Base-by-base conservation (phyloP, 2,888 invertebrate genomes). In the Clostera curtula region DNA sequence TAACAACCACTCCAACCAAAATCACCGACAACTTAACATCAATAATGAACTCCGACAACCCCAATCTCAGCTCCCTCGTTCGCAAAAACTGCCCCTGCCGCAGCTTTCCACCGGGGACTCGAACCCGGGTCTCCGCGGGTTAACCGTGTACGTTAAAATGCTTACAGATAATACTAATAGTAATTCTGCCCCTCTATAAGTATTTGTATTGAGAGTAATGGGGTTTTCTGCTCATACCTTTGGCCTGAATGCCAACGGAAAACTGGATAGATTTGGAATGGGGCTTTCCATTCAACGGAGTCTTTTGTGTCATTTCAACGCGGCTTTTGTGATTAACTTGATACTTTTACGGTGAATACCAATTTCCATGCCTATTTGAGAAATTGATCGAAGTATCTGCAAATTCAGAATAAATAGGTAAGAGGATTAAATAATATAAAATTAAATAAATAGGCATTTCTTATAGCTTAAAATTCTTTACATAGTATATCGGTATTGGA, bases 101-200 rank as follows among this genome's bases (percentile, higher is more conserved):
- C 62, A 66, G 66, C 71, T 64, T 65, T 61, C 44, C 72, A 65
- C 63, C 63, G 53, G 70, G 70, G 67, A 68, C 63, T 64, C 61
- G 55, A 69, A 66, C 65, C 47, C 49, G 71, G 79, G 77, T 76
- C 77, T 77, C 75, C 77, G 63, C 69, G 76, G 80, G 80, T 83
- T 82, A 82, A 82, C 72, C 71, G 76, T 47, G 58, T 61, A 72
- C 72, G 75, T 68, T 82, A 77, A 80, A 82, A 83, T 82, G 80
- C 80, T 83, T 82, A 82, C 74, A 82, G 79, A 82, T 82, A 80
- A 83, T 77, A 64, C 75, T 71, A 74, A 79, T 76, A 72, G 73
- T 74, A 70, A 73, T 72, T 70, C 72, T 48, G 36, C 55, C 31
- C 33, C 34, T 54, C 66, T 69, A 60, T 57, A 52, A 73, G 77